These are phyloP conservation scores for Penaeus vannamei DNA, from an alignment of 1,140 invertebrate species.

Conservation along the genomic window DNA sequence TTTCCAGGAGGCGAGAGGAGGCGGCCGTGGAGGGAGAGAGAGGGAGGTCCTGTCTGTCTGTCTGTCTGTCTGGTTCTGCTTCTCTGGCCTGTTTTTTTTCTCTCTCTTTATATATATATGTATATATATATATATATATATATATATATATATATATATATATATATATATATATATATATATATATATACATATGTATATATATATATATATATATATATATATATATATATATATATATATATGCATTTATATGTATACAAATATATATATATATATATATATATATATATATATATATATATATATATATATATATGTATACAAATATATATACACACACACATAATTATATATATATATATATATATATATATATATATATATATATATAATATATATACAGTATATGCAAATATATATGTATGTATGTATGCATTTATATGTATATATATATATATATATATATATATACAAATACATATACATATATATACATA, in stretches of 20 bases:
- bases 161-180: no score
- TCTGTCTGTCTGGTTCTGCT: no score
- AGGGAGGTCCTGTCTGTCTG: no score
- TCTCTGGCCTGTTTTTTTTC: no score
- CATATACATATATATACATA: conserved; percentile 30
- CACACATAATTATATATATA: conserved; percentile 10
- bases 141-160: no score
- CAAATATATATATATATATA: conserved; percentile 10
- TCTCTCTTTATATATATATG: no score
- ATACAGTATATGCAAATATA: conserved; percentile 34
- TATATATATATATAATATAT: conserved; percentile 8
- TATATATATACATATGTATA: no score
- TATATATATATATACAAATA: conserved; percentile 27
- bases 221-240: no score
- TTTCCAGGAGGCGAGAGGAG: no score
- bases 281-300: conserved; percentile 8
- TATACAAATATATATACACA: not conserved
- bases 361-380: conserved; percentile 30
- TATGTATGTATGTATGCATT: conserved; percentile 2
- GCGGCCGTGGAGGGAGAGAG: no score
- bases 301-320: not conserved
- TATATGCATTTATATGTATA: not conserved
- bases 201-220: no score
- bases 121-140: no score
- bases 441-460: not conserved